These are phyloP conservation scores for Cydia strobilella DNA, from an alignment of 1,140 invertebrate genomes.

Conservation along the genomic window DNA sequence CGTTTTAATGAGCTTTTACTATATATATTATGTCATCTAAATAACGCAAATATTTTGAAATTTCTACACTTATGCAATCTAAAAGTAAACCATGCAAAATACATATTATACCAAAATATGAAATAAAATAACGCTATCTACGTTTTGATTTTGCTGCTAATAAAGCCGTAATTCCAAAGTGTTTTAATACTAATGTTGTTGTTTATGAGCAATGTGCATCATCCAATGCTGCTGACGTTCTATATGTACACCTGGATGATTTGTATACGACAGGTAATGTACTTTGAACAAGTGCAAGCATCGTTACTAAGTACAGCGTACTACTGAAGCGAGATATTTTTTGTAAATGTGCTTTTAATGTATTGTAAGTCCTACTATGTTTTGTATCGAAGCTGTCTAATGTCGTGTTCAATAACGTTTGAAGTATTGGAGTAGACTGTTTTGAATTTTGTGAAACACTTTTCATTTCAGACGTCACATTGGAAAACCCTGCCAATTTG, in stretches of 20 bases:
- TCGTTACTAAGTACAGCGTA: slow-evolving; percentile 35
- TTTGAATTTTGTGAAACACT: slow-evolving; percentile 47
- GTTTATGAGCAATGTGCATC: slow-evolving; percentile 29
- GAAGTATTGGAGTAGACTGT: slow-evolving; percentile 47
- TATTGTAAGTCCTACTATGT: slow-evolving; percentile 30
- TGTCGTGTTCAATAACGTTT: slow-evolving; percentile 33
- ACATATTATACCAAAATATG: slow-evolving; percentile 27
- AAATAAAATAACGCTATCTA: slow-evolving; percentile 27
- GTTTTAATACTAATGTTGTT: slow-evolving; percentile 24
- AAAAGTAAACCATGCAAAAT: slow-evolving; percentile 30
- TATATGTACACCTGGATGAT: slow-evolving; percentile 30
- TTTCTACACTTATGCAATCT: slow-evolving; percentile 8
- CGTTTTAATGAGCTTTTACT: slow-evolving; percentile 12
- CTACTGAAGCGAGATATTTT: slow-evolving; percentile 50
- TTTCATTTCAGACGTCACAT: slow-evolving; percentile 62
- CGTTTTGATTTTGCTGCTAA: slow-evolving; percentile 32
- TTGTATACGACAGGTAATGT: slow-evolving; percentile 25
- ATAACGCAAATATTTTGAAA: slow-evolving; percentile 30
- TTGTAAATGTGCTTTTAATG: slow-evolving; percentile 46
- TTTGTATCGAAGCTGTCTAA: slow-evolving; percentile 19
- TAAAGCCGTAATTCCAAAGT: slow-evolving; percentile 27
- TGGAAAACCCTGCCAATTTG: slow-evolving; percentile 56
- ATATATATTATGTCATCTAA: not conserved
- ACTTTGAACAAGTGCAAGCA: slow-evolving; percentile 35
- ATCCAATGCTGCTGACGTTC: slow-evolving; percentile 29